phyloP scores from a whole-genome alignment of 2,113 vertebrate species.

The Pardalotus punctatus region DNA sequence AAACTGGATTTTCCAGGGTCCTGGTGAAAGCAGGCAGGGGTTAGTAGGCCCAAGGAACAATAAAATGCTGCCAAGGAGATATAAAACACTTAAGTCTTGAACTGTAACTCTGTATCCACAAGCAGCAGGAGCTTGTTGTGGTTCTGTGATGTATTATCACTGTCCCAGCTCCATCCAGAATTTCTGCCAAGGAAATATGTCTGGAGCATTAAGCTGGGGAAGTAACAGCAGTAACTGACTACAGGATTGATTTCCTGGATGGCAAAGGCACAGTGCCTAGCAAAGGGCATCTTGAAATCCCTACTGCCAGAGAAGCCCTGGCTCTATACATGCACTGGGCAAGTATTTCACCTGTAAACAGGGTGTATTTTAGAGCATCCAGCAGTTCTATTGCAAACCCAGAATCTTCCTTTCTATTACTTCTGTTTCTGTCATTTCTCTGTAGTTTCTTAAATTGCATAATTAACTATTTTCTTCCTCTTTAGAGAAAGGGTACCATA shows the following conservation, averaged over 20 bases:
- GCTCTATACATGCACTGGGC: accelerated
- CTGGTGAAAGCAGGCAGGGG: background rate
- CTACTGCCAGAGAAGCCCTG: background rate
- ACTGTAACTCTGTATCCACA: background rate
- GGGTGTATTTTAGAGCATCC: background rate
- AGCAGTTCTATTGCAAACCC: background rate
- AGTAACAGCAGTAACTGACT: background rate
- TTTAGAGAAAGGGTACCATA: conserved; percentile 71
- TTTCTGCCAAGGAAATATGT: background rate
- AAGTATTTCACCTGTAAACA: background rate
- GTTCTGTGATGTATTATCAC: background rate
- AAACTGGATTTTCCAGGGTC: background rate
- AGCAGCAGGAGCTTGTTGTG: background rate
- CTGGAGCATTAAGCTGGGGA: background rate
- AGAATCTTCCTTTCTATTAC: conserved; percentile 21
- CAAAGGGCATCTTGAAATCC: background rate
- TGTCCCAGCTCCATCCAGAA: background rate
- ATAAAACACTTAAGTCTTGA: background rate
- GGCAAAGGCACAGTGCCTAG: background rate
- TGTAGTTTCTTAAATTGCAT: conserved; percentile 66
- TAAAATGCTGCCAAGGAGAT: background rate
- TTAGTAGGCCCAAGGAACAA: background rate
- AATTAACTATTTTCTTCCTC: conserved; percentile 66
- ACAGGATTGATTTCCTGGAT: background rate
- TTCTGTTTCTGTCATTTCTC: background rate